Evolutionary conservation across 2,888 invertebrate species (phyloP), one percentile per base, ranked within the genome.

Genomic region (Drosophila maculinotata): DNA sequence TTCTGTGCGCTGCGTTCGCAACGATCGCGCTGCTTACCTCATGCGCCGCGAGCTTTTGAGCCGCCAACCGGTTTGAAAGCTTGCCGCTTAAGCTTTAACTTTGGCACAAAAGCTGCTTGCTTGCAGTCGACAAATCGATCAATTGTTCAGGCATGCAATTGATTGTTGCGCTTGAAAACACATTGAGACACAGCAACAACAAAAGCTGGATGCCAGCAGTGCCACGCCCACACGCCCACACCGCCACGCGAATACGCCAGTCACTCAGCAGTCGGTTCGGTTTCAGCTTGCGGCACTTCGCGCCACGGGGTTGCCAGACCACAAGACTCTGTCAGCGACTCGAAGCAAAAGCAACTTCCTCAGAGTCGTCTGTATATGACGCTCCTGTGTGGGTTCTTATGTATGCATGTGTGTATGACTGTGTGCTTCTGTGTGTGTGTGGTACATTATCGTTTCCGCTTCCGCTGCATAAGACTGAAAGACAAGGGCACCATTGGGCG

Each of bases 1-100:
- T 87, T 89, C 83, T 89, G 90, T 69, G 58, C 65, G 75, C 70
- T 72, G 73, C 66, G 69, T 69, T 78, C 69, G 76, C 67, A 41
- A 54, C 76, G 83, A 87, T 85, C 83, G 56, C 47, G 62, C 63
- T 73, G 77, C 76, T 84, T 77, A 81, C 84, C 86, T 80, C 81
- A 87, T 84, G 69, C 66, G 42, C 48, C 51, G 41, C 45, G 23
- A 76, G 84, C 84, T 79, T 83, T 69, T 63, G 59, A 79, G 83
- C 77, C 73, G 64, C 69, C 10, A 63, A 79, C 87, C 75, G 70
- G 84, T 84, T 84, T 77, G 26, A 54, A 30, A 69, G 80, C 79
- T 79, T 59, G 36, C n/a, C 17, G 2, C 38, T 17, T 12, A 35
- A 58, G 71, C 78, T 69, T 56, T 33, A 36, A 23, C 17, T 62